These are phyloP conservation scores for Gallinago solitaria DNA, from an alignment of 2,797 vertebrate genomes.

Conservation along the genomic window DNA sequence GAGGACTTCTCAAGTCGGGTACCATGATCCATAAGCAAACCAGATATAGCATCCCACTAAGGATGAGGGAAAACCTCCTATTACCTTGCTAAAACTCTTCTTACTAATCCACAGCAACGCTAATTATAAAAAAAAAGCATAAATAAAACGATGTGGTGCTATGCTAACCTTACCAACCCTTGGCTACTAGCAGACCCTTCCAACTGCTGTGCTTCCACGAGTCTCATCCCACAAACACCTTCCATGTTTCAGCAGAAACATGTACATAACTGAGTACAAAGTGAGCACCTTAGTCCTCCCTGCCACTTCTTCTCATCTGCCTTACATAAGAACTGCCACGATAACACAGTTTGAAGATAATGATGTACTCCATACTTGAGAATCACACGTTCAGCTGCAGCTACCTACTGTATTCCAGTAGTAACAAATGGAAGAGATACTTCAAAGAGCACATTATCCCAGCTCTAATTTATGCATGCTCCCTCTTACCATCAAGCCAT, in stretches of 20 bases:
- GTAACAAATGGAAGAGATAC: conserved; percentile 55
- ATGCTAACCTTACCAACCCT: not conserved
- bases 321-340: not conserved
- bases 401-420: conserved; percentile 39
- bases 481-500: conserved; percentile 60
- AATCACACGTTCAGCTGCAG: conserved; percentile 39
- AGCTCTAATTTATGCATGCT: conserved; percentile 65
- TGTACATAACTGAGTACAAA: not conserved
- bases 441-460: conserved; percentile 59
- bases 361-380: not conserved
- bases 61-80: not conserved
- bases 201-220: not conserved
- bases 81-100: not conserved
- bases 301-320: not conserved
- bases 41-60: accelerated
- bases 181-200: not conserved
- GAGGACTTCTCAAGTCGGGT: not conserved
- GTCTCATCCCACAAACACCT: not conserved
- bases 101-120: not conserved
- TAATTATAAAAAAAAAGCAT: not conserved
- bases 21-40: not conserved
- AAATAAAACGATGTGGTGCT: not conserved
- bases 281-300: not conserved
- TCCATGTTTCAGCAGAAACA: not conserved
- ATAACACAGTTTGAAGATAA: not conserved